phyloP scores from a whole-genome alignment of 2,113 vertebrate species.

The Varanus salvator region DNA sequence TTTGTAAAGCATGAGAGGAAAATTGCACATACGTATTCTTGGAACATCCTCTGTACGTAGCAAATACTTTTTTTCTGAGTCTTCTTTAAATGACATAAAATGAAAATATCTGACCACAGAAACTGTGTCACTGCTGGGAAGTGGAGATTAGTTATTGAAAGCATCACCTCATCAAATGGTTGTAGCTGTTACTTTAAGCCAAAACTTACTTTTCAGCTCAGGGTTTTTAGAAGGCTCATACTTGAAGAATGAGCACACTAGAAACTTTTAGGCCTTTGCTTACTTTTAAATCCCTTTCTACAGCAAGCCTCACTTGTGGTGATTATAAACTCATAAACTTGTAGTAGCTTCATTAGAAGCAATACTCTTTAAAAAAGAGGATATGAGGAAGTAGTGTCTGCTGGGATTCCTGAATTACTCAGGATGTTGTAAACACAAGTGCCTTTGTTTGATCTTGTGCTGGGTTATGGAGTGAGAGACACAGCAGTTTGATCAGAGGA shows the following conservation, averaged over 20 bases:
- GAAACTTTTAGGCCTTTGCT: conserved; percentile 1
- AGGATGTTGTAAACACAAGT: conserved; percentile 79
- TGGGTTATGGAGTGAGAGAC: conserved; percentile 49
- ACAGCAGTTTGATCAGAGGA: conserved; percentile 69
- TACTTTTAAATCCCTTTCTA: background rate
- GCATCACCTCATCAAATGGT: conserved; percentile 33
- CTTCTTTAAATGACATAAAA: conserved; percentile 3
- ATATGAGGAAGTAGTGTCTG: conserved; percentile 69
- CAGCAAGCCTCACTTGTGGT: background rate
- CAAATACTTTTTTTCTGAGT: background rate
- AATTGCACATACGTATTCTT: conserved; percentile 11
- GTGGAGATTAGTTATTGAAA: conserved; percentile 35
- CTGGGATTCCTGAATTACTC: conserved; percentile 73
- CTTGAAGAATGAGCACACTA: background rate
- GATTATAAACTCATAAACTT: conserved; percentile 70
- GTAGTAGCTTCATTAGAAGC: conserved; percentile 59
- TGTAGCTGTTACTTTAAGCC: conserved; percentile 43
- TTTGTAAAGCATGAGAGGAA: background rate
- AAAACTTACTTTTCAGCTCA: background rate
- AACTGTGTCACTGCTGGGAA: conserved; percentile 20
- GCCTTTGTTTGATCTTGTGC: conserved; percentile 75
- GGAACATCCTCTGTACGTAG: conserved; percentile 6
- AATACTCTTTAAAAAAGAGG: conserved; percentile 60
- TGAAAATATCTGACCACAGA: background rate
- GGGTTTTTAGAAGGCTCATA: accelerated